Conservation (phyloP, 1,140 invertebrate species). For the Drosophila nigrodunni region DNA sequence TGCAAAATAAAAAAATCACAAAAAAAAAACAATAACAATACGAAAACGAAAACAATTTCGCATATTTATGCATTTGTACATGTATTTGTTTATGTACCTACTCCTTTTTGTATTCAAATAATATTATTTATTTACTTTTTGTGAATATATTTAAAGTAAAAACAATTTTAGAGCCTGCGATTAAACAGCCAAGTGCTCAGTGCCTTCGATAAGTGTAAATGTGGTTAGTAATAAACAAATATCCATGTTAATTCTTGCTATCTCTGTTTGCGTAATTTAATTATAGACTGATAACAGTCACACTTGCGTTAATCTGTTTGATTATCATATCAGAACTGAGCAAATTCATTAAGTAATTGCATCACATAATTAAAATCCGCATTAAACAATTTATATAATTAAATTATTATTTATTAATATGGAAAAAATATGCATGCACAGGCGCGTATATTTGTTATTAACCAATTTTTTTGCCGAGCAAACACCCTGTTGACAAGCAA, state of each 20-base stretch:
- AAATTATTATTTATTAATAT: background rate
- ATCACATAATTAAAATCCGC: background rate
- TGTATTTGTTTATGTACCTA: conserved; percentile 31
- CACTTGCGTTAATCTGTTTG: conserved; percentile 27
- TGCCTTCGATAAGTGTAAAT: conserved; percentile 26
- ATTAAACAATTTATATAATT: conserved; percentile 1
- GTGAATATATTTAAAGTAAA: conserved; percentile 36
- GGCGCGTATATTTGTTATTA: conserved; percentile 8
- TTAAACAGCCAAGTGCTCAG: conserved; percentile 2
- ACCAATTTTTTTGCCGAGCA: conserved; percentile 14
- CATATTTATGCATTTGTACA: conserved; percentile 19
- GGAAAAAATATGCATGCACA: conserved; percentile 20
- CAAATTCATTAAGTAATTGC: no score
- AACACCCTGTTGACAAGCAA: conserved; percentile 15
- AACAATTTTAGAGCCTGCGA: conserved; percentile 44
- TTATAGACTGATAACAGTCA: background rate
- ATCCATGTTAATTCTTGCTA: conserved; percentile 19
- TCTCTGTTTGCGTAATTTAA: background rate
- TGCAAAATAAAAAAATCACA: conserved; percentile 34
- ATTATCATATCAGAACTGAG: conserved; percentile 27
- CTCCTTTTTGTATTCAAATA: conserved; percentile 42
- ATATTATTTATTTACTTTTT: conserved; percentile 60
- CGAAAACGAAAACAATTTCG: conserved; percentile 21
- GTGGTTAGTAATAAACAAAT: conserved; percentile 24
- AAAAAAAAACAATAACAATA: background rate